Evolutionary conservation across 1,140 invertebrate species (phyloP).

Genomic region (Drosophila sp.): DNA sequence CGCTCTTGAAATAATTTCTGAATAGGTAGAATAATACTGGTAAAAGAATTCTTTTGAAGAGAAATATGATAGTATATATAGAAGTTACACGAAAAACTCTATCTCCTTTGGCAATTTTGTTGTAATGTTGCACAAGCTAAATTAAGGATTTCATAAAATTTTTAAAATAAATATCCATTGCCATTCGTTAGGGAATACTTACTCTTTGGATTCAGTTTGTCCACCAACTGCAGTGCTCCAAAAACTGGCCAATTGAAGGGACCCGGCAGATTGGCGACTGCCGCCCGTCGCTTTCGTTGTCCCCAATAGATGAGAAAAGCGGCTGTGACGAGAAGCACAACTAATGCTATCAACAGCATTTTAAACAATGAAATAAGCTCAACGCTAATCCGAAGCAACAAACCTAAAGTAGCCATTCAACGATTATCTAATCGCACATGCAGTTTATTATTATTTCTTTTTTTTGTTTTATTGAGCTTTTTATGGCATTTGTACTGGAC

Average conservation of each 20-base stretch:
- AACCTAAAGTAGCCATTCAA: not conserved
- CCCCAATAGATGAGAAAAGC: constrained; percentile 44
- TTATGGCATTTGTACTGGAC: constrained; percentile 6
- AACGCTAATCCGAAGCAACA: not conserved
- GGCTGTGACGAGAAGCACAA: constrained; percentile 48
- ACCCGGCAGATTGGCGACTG: constrained; percentile 70
- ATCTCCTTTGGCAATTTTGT: no score
- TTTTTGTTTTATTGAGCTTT: not conserved
- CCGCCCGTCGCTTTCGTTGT: constrained; percentile 49
- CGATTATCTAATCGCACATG: constrained; percentile 18
- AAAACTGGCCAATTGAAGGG: constrained; percentile 51
- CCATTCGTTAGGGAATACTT: not conserved
- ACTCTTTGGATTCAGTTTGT: constrained; percentile 62
- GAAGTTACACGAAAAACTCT: no score
- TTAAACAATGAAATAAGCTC: constrained; percentile 45
- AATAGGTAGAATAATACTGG: no score
- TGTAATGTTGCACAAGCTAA: no score
- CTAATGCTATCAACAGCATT: constrained; percentile 65
- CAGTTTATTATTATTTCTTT: not conserved
- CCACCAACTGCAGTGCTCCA: constrained; percentile 51
- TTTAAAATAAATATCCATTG: no score
- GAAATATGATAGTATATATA: no score
- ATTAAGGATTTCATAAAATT: no score
- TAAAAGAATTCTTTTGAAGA: no score
- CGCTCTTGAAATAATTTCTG: no score